phyloP scores from a whole-genome alignment of 2,888 invertebrate genomes.

The Nomada hirtipes region DNA sequence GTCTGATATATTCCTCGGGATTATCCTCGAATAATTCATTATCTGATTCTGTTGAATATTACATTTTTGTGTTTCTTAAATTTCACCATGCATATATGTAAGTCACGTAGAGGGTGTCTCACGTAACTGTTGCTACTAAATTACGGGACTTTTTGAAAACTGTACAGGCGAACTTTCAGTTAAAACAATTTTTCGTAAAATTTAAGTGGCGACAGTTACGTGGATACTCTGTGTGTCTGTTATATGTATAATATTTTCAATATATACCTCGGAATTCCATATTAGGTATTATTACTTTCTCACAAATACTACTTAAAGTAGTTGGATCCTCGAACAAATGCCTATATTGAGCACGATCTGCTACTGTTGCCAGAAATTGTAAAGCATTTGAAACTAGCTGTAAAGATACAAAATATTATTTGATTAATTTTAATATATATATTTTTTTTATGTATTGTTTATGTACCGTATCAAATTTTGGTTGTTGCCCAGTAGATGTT shows the following conservation, averaged over 20 bases:
- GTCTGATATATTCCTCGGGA: conserved; percentile 97
- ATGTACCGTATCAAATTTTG: conserved; percentile 95
- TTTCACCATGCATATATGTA: too few relatives aligned
- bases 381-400: conserved; percentile 98
- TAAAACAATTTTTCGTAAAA: too few relatives aligned
- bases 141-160: too few relatives aligned
- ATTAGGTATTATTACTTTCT: conserved; percentile 99
- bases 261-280: conserved; percentile 95
- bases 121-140: too few relatives aligned
- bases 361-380: conserved; percentile 97
- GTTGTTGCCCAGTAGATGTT: conserved; percentile 92
- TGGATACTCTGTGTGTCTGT: too few relatives aligned
- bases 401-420: conserved; percentile 43
- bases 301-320: conserved; percentile 96
- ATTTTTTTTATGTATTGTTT: background rate
- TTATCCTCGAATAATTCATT: conserved; percentile 99
- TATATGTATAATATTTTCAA: background rate
- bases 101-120: too few relatives aligned
- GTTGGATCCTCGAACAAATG: conserved; percentile 94
- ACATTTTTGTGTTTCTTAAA: background rate
- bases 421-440: conserved; percentile 7
- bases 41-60: conserved; percentile 89
- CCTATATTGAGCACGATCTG: conserved; percentile 95
- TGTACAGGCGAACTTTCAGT: too few relatives aligned
- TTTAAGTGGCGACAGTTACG: too few relatives aligned